phyloP scores from a whole-genome alignment of 2,113 vertebrate genomes.

The Nettapus auritus region DNA sequence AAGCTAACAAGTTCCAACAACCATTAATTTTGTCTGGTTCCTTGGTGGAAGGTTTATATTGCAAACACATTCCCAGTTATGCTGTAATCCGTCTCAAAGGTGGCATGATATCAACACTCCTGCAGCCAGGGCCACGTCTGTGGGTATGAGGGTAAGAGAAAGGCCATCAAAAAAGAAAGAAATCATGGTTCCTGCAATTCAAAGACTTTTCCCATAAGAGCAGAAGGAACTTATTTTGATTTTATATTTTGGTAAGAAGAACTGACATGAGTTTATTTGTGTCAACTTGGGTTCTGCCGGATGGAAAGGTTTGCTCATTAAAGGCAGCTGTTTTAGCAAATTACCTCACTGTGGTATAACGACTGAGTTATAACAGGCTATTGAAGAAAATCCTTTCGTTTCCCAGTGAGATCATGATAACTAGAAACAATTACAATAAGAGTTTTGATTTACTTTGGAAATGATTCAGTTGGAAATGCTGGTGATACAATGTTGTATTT shows the following conservation, averaged over 20 bases:
- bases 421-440: constrained; percentile 75
- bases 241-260: constrained; percentile 42
- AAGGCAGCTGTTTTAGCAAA: constrained; percentile 82
- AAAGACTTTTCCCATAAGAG: not conserved
- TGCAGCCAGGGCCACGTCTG: not conserved
- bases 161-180: not conserved
- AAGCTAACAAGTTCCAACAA: constrained; percentile 41
- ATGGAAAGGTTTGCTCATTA: constrained; percentile 81
- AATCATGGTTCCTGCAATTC: constrained; percentile 1
- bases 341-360: constrained; percentile 79
- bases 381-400: constrained; percentile 75
- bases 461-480: constrained; percentile 65
- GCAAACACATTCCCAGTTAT: constrained; percentile 46
- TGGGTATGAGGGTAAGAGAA: not conserved
- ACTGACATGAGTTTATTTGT: constrained; percentile 67
- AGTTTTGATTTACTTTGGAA: constrained; percentile 78
- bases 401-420: constrained; percentile 77
- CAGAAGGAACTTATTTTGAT: constrained; percentile 40
- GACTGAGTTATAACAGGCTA: constrained; percentile 71
- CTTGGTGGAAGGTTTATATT: constrained; percentile 27
- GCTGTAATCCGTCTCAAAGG: constrained; percentile 44
- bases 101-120: constrained; percentile 5
- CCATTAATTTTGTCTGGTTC: constrained; percentile 46
- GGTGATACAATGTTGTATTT: constrained; percentile 63
- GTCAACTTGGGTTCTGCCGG: constrained; percentile 72